These are phyloP conservation scores for Myzus persicae DNA, from an alignment of 1,140 invertebrate species.

Conservation along the genomic window DNA sequence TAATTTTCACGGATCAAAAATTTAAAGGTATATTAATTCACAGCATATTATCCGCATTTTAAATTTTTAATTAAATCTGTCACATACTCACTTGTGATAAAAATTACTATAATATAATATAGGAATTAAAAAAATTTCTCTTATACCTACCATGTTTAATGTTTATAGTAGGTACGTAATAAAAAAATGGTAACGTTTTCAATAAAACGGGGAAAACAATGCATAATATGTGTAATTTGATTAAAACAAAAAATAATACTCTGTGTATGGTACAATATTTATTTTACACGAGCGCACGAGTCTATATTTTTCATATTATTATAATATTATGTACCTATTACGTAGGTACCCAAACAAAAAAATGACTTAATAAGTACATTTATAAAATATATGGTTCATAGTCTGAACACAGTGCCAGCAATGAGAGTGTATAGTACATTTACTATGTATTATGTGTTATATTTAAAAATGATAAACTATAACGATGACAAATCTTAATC, in stretches of 20 bases:
- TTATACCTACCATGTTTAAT: no score
- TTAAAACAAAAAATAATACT: not conserved
- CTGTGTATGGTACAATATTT: not conserved
- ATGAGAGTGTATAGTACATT: no score
- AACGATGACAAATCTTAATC: not conserved
- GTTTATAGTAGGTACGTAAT: not conserved
- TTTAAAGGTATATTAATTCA: not conserved
- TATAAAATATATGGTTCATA: not conserved
- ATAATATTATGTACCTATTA: not conserved
- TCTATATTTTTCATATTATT: not conserved
- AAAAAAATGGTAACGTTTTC: not conserved
- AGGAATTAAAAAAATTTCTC: no score
- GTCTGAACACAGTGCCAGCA: no score
- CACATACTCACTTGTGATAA: not conserved
- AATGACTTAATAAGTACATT: not conserved
- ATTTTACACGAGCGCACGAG: not conserved
- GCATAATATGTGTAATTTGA: not conserved
- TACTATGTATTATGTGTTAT: not conserved
- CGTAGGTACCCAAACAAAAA: not conserved
- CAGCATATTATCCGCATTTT: not conserved
- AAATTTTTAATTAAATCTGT: not conserved
- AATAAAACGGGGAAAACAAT: not conserved
- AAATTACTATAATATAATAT: not conserved
- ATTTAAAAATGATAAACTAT: constrained; percentile 4
- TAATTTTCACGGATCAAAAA: not conserved